Percentiles rank a stretch among this genome's conserved stretches.
phyloP scores from a whole-genome alignment of 2,113 vertebrate genomes.

The Gymnogyps californianus region DNA sequence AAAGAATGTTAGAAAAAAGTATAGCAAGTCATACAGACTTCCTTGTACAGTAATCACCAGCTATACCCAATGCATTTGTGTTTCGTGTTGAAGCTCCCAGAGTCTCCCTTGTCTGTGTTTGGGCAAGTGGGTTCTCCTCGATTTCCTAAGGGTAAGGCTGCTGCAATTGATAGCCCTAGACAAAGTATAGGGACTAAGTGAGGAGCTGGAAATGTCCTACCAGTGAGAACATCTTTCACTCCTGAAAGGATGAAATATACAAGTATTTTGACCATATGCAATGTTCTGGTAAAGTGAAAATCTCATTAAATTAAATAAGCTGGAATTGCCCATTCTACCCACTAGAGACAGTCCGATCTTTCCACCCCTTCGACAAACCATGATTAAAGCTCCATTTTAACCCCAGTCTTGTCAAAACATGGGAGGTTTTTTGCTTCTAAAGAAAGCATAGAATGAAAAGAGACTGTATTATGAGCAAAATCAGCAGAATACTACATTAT shows the following conservation, averaged over 20 bases:
- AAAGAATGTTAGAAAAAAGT: not conserved
- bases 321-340: not conserved
- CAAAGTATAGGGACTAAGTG: not conserved
- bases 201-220: not conserved
- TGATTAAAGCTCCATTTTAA: not conserved
- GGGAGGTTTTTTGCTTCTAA: not conserved
- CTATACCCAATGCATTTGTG: rapidly evolving
- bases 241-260: not conserved
- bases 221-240: not conserved
- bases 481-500: not conserved
- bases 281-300: not conserved
- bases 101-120: not conserved
- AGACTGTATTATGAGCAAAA: not conserved
- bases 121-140: not conserved
- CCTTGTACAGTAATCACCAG: not conserved
- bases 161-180: not conserved
- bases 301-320: not conserved
- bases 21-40: not conserved
- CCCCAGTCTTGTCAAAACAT: not conserved
- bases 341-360: not conserved
- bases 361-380: not conserved
- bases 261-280: not conserved
- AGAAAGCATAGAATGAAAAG: not conserved
- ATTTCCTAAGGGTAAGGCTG: not conserved
- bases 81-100: not conserved